Percentiles rank a stretch among this genome's conserved stretches.
Conservation (phyloP, 2,888 invertebrate species). For the Furcula furcula region DNA sequence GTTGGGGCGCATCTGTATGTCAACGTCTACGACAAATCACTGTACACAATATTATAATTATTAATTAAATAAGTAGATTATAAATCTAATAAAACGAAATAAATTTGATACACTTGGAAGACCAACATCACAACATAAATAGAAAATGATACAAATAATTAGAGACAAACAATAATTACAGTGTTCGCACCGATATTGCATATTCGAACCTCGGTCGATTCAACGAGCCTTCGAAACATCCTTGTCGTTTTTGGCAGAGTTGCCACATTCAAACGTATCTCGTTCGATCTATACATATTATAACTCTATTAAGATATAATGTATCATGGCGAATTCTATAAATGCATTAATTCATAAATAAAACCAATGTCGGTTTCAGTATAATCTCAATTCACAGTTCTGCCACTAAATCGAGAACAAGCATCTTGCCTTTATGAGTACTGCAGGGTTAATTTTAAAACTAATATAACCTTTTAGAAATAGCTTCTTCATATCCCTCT, state of each 20-base stretch:
- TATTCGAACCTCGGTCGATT: constrained; percentile 1
- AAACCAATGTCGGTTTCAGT: no score
- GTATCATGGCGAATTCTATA: background rate
- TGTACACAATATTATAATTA: constrained; percentile 50
- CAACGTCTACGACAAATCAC: constrained; percentile 56
- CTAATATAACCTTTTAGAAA: no score
- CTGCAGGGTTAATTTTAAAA: no score
- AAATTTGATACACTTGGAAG: constrained; percentile 70
- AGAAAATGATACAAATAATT: constrained; percentile 62
- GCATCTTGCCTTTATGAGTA: no score
- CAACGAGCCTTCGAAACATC: background rate
- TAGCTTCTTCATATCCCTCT: no score
- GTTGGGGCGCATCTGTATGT: no score
- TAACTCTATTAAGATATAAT: no score
- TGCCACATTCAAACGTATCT: no score
- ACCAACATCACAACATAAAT: constrained; percentile 81
- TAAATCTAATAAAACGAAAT: constrained; percentile 59
- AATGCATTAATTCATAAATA: background rate
- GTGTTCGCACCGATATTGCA: constrained; percentile 56
- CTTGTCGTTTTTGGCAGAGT: background rate
- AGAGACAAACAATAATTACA: constrained; percentile 47
- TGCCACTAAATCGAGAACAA: no score
- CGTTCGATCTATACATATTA: background rate
- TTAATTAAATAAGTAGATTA: constrained; percentile 59
- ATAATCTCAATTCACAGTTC: no score